Percentiles rank a stretch among this genome's conserved stretches.
phyloP scores from a whole-genome alignment of 2,797 vertebrate species.

The Lagorchestes hirsutus region DNA sequence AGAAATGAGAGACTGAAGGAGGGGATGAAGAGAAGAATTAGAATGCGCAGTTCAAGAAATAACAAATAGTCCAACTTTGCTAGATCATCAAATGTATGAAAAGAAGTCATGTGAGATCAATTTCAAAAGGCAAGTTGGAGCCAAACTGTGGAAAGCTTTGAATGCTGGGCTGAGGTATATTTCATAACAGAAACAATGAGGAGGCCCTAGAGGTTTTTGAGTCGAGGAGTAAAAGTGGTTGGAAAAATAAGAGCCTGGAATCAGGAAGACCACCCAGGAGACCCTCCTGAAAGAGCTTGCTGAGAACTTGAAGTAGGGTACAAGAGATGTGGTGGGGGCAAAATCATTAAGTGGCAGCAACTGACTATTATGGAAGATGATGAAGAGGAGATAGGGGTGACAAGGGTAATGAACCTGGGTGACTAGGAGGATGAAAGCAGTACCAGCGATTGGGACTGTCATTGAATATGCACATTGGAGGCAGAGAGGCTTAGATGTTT shows the following conservation, averaged over 20 bases:
- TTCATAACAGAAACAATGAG: too few species aligned
- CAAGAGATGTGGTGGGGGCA: not conserved
- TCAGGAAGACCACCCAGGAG: not conserved
- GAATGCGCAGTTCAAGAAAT: too few species aligned
- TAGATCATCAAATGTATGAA: too few species aligned
- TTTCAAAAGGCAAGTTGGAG: too few species aligned
- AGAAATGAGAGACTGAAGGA: too few species aligned
- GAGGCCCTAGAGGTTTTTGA: too few species aligned
- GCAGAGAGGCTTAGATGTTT: not conserved
- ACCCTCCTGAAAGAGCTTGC: not conserved
- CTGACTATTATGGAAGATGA: not conserved
- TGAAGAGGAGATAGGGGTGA: not conserved
- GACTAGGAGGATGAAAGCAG: not conserved
- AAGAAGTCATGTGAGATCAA: too few species aligned
- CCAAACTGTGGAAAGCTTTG: too few species aligned
- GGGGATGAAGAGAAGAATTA: too few species aligned
- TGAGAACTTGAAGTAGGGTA: not conserved
- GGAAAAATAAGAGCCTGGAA: not conserved
- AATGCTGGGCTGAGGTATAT: too few species aligned
- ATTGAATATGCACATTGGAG: slow-evolving; percentile 36
- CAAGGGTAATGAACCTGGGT: not conserved
- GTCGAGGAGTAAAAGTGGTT: not conserved
- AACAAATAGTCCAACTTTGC: too few species aligned
- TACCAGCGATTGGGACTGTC: not conserved
- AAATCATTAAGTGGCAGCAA: not conserved